Evolutionary conservation across 2,888 invertebrate genomes (phyloP).

Genomic region (Pantelozetes paolii): DNA sequence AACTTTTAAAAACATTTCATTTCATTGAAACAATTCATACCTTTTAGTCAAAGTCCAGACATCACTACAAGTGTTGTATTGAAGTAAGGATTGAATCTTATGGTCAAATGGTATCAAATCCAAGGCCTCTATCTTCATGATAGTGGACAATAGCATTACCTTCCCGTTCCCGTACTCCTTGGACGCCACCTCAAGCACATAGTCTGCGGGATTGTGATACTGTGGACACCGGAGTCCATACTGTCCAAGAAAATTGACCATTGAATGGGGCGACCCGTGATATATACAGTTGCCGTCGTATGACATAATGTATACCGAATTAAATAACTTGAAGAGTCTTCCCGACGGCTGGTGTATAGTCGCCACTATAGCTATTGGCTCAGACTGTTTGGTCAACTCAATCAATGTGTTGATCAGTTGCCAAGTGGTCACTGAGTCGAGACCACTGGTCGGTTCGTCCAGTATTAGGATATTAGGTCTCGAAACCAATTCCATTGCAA

Average conservation of each 20-base stretch:
- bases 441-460: conserved; percentile 82
- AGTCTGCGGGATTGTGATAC: conserved; percentile 94
- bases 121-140: conserved; percentile 18
- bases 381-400: conserved; percentile 75
- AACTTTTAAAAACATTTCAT: neutral
- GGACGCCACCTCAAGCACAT: conserved; percentile 55
- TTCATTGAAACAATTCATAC: neutral
- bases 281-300: conserved; percentile 84
- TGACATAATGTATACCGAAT: conserved; percentile 59
- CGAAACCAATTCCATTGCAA: conserved; percentile 81
- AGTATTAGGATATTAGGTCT: conserved; percentile 89
- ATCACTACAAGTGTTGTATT: neutral
- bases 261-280: conserved; percentile 76
- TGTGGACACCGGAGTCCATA: conserved; percentile 81
- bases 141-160: neutral
- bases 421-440: conserved; percentile 30
- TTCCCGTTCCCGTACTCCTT: conserved; percentile 6
- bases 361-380: conserved; percentile 66
- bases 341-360: conserved; percentile 90
- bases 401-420: conserved; percentile 65
- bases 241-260: conserved; percentile 77
- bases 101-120: neutral
- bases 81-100: neutral
- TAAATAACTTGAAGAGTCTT: conserved; percentile 77
- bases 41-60: neutral